Conservation (phyloP, 2,113 vertebrate genomes). For the Myxocyprinus asiaticus region DNA sequence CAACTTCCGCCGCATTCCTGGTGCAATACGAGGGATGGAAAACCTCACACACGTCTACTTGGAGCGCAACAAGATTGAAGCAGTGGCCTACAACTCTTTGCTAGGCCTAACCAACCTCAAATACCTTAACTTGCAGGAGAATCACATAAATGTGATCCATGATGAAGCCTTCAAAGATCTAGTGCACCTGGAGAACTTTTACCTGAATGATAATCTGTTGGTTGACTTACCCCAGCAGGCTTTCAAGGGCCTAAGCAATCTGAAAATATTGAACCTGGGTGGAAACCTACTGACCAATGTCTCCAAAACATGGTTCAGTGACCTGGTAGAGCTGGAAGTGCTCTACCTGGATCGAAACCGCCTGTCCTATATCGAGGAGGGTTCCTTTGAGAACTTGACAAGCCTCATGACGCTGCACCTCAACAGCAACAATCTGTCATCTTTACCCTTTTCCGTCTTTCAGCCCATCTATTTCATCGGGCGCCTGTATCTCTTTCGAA, state of each 20-base stretch:
- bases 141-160: constrained; percentile 88
- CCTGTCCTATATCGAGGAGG: constrained; percentile 85
- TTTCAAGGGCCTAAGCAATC: constrained; percentile 81
- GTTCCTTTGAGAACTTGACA: constrained; percentile 92
- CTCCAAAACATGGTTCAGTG: constrained; percentile 87
- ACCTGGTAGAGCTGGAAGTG: constrained; percentile 87
- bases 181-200: constrained; percentile 85
- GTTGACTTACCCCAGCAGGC: constrained; percentile 76
- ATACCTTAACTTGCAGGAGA: constrained; percentile 92
- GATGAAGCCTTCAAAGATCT: constrained; percentile 88
- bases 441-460: constrained; percentile 86
- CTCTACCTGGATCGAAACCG: constrained; percentile 93
- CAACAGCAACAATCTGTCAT: constrained; percentile 90
- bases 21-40: constrained; percentile 86
- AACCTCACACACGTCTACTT: constrained; percentile 90
- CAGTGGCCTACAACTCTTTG: constrained; percentile 90
- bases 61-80: constrained; percentile 90
- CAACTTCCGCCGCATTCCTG: constrained; percentile 89
- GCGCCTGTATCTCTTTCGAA: constrained; percentile 89
- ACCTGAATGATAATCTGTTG: constrained; percentile 91
- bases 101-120: constrained; percentile 82
- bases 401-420: constrained; percentile 90
- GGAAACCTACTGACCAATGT: constrained; percentile 85
- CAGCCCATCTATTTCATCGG: constrained; percentile 91
- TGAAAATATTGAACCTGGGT: constrained; percentile 92